Percentiles rank a stretch among this genome's conserved stretches.
Evolutionary conservation across 2,888 invertebrate species (phyloP).

Genomic region (Quadriops clusia): DNA sequence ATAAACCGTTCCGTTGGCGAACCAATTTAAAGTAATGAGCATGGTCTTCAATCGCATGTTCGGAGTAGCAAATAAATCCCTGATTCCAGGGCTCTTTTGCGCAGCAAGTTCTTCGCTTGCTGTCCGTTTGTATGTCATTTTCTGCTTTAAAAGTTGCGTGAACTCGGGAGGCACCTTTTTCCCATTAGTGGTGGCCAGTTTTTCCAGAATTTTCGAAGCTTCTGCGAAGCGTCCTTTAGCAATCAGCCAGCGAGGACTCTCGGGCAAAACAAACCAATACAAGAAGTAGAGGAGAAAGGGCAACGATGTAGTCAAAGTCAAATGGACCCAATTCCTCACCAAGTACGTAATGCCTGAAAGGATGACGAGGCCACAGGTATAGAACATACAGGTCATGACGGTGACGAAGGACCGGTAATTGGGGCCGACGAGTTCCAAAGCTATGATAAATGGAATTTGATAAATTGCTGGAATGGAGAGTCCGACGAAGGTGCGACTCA

Average conservation of each 20-base stretch:
- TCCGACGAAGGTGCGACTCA: constrained; percentile 73
- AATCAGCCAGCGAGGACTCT: constrained; percentile 85
- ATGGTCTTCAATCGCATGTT: constrained; percentile 82
- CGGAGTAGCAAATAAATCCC: constrained; percentile 64
- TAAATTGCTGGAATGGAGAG: constrained; percentile 85
- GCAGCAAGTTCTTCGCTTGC: constrained; percentile 42
- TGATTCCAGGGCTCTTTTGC: constrained; percentile 44
- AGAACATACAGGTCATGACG: constrained; percentile 84
- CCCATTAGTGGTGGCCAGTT: constrained; percentile 65
- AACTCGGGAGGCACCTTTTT: constrained; percentile 64
- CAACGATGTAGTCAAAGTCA: constrained; percentile 70
- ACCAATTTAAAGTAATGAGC: constrained; percentile 80
- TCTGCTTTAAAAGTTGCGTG: constrained; percentile 57
- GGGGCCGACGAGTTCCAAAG: constrained; percentile 81
- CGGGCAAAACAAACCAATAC: constrained; percentile 79
- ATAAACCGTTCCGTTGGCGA: constrained; percentile 86
- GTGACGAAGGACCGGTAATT: constrained; percentile 86
- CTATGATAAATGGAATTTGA: constrained; percentile 93
- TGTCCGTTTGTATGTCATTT: constrained; percentile 51
- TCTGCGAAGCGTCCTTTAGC: constrained; percentile 67
- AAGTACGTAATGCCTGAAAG: constrained; percentile 76
- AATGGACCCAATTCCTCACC: constrained; percentile 69
- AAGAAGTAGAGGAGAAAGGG: constrained; percentile 77
- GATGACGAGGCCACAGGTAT: constrained; percentile 74
- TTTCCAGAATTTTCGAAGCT: constrained; percentile 65